A percentile compares a stretch with the other conserved stretches of the same genome.
Evolutionary conservation across 2,888 invertebrate species (phyloP).

Genomic region (Eudemis profundana): DNA sequence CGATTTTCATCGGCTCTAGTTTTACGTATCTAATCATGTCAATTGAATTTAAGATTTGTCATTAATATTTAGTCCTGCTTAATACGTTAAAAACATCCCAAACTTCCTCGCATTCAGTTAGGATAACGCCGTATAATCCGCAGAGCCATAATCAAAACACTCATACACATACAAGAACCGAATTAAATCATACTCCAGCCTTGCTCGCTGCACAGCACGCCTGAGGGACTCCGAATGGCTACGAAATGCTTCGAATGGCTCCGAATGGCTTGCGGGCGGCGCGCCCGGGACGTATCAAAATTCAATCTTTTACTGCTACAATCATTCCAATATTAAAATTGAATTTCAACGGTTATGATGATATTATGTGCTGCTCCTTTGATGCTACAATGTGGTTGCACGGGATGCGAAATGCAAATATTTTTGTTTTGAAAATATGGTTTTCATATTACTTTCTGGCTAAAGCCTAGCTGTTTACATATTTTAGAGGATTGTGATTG

Average conservation of each 20-base stretch:
- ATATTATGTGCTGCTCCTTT: constrained; percentile 38
- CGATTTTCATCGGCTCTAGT: too few relatives aligned
- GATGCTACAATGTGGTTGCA: constrained; percentile 11
- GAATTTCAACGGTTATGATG: constrained; percentile 59
- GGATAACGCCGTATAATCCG: constrained; percentile 25
- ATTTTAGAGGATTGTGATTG: too few relatives aligned
- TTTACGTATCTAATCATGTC: too few relatives aligned
- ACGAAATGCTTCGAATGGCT: not conserved
- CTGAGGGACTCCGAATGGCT: constrained; percentile 66
- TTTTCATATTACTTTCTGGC: too few relatives aligned
- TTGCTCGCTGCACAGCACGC: constrained; percentile 56
- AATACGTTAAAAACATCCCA: not conserved
- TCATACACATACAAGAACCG: constrained; percentile 32
- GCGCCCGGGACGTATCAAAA: constrained; percentile 71
- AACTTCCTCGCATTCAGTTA: constrained; percentile 12
- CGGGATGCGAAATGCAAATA: not conserved
- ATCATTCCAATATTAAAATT: constrained; percentile 74
- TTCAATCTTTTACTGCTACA: constrained; percentile 72
- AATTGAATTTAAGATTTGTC: too few relatives aligned
- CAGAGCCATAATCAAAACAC: constrained; percentile 27
- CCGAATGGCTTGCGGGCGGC: constrained; percentile 54
- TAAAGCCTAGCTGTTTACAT: too few relatives aligned
- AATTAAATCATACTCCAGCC: constrained; percentile 38
- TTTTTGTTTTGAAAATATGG: too few relatives aligned
- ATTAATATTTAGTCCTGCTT: too few relatives aligned